Evolutionary conservation across 2,113 vertebrate species (phyloP).

Genomic region (Toxotes jaculatrix): DNA sequence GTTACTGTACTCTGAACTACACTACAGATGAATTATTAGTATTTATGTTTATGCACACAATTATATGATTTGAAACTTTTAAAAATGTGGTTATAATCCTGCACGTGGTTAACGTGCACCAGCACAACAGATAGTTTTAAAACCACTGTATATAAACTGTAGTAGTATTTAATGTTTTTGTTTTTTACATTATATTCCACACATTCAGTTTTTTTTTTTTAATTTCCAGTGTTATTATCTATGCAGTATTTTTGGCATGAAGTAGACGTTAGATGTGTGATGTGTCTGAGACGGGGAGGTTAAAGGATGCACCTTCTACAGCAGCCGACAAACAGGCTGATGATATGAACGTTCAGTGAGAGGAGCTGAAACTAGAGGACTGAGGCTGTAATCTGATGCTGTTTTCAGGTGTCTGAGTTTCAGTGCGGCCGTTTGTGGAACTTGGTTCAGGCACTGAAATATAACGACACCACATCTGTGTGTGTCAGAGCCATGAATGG

Average conservation of each 20-base stretch:
- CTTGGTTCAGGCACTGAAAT: not conserved
- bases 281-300: constrained; percentile 47
- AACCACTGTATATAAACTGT: constrained; percentile 66
- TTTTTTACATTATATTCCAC: constrained; percentile 26
- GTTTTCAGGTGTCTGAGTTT: not conserved
- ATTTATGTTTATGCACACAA: constrained; percentile 71
- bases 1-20: constrained; percentile 27
- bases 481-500: not conserved
- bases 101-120: constrained; percentile 61
- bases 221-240: constrained; percentile 39
- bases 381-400: not conserved
- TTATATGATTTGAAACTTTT: constrained; percentile 27
- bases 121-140: constrained; percentile 52
- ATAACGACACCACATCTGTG: not conserved
- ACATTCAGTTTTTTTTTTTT: not conserved
- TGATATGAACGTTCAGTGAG: not conserved
- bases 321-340: not conserved
- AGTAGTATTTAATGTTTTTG: constrained; percentile 62
- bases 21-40: constrained; percentile 40
- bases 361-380: not conserved
- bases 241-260: constrained; percentile 72
- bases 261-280: constrained; percentile 40
- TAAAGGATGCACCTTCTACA: constrained; percentile 46
- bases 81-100: constrained; percentile 35
- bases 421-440: not conserved